A percentile compares a stretch with the other conserved stretches of the same genome.
Evolutionary conservation across 2,113 vertebrate genomes (phyloP).

Genomic region (Engraulis encrasicolus): DNA sequence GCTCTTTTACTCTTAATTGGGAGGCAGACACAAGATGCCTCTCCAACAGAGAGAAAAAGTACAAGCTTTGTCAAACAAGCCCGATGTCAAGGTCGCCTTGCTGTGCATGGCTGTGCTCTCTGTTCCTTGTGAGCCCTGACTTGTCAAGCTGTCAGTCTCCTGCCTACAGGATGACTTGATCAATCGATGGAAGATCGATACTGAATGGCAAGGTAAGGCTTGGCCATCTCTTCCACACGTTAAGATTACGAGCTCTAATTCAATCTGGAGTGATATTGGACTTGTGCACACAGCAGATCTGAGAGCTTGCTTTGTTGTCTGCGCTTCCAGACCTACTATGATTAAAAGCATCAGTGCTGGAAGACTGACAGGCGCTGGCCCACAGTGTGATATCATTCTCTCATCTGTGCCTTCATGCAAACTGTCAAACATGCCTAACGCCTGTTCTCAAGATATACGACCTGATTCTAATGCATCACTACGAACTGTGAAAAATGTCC

Average conservation of each 20-base stretch:
- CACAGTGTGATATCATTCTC: not conserved
- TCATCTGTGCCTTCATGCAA: not conserved
- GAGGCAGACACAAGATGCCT: not conserved
- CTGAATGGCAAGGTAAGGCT: conserved; percentile 3
- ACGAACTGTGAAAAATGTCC: not conserved
- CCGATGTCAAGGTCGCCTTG: not conserved
- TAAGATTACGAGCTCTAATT: conserved; percentile 13
- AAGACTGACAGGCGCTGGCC: not conserved
- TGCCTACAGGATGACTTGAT: not conserved
- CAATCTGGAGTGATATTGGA: conserved; percentile 8
- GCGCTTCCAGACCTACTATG: not conserved
- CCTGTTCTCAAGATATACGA: not conserved
- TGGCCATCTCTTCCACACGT: not conserved
- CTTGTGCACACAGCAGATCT: not conserved
- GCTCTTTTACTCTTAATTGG: not conserved
- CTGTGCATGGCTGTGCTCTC: not conserved
- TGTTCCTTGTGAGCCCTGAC: not conserved
- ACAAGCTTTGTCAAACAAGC: not conserved
- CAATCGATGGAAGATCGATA: not conserved
- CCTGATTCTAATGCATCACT: not conserved
- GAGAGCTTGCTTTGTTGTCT: not conserved
- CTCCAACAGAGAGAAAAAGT: not conserved
- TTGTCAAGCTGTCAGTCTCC: not conserved
- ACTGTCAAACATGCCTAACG: not conserved
- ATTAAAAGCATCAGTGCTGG: not conserved